Evolutionary conservation across 2,888 invertebrate species (phyloP), one percentile per base, ranked within the genome.

Genomic region (Cetonia aurata): DNA sequence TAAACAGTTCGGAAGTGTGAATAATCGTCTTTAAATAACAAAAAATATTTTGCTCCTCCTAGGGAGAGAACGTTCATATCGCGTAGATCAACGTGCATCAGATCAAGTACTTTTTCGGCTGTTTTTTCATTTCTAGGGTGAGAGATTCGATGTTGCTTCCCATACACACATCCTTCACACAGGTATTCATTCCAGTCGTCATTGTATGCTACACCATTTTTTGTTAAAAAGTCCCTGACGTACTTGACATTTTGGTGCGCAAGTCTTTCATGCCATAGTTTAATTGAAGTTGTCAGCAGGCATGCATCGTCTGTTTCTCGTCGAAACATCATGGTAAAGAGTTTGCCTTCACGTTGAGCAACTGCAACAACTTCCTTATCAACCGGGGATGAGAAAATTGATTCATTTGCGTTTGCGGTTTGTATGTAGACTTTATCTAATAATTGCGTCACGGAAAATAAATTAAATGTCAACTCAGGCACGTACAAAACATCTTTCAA

Each of bases 1-100:
- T 75, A 76, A 12, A 73, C 60, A 8, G 8, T 31, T 41, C 74
- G 42, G 48, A 73, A 75, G 19, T 65, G 15, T 9, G 74, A 75
- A 37, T 6, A 56, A 37, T 56, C 37, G 33, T 77, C 77, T 70
- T 75, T 78, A 3, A 77, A 46, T 31, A 71, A 33, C 10, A 68
- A 15, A 60, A 71, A 71, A 31, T 71, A 69, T 15, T 33, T 57
- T 9, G 71, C 48, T 19, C 44, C 55, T 55, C 66, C 66, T 13
- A 56, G 4, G 9, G 56, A 56, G 4, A 6, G 13, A 37, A 56
- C 33, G 31, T 56, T 56, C 56, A 56, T 56, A 6, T 56, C 56
- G 3, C 56, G 1, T 6, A 56, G 37, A 60, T 71, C 71, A n/a
- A 37, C 62, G 52, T 60, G 68, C 1, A 71, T 44, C 17, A 71